Evolutionary conservation across 2,888 invertebrate species (phyloP).

Genomic region (Meiosimyza decipiens): DNA sequence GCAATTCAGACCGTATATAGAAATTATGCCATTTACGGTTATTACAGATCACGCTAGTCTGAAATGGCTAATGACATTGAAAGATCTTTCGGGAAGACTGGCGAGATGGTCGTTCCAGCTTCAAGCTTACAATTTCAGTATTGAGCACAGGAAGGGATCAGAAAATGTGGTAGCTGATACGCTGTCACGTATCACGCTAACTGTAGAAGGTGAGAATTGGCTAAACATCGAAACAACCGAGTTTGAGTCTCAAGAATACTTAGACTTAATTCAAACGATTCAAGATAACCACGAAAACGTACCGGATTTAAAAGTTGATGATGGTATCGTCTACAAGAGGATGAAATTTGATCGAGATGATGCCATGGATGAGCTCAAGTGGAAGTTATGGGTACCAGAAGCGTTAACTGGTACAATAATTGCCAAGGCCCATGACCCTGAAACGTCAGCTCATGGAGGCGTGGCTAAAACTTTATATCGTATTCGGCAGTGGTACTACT

Average conservation of each 20-base stretch:
- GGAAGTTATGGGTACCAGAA: constrained; percentile 8
- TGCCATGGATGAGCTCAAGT: not conserved
- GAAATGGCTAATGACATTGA: constrained; percentile 27
- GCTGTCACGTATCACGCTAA: constrained; percentile 31
- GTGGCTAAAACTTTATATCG: too few species aligned
- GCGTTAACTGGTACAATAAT: not conserved
- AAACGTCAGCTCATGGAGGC: not conserved
- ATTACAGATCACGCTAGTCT: constrained; percentile 48
- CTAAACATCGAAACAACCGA: constrained; percentile 26
- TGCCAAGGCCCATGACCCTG: not conserved
- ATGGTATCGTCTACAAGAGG: not conserved
- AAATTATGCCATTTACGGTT: constrained; percentile 34
- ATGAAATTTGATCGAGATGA: not conserved
- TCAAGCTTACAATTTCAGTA: constrained; percentile 42
- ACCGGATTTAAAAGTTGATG: constrained; percentile 30
- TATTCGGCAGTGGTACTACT: too few species aligned
- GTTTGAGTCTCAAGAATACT: constrained; percentile 31
- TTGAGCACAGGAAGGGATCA: constrained; percentile 49
- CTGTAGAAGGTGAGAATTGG: not conserved
- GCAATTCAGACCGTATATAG: constrained; percentile 34
- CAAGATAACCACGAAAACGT: constrained; percentile 26
- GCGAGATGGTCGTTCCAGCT: constrained; percentile 46
- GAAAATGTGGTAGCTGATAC: constrained; percentile 44
- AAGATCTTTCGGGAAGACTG: constrained; percentile 48
- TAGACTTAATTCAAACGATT: constrained; percentile 15